Evolutionary conservation across 2,888 invertebrate genomes (phyloP).

Genomic region (Tipula unca): DNA sequence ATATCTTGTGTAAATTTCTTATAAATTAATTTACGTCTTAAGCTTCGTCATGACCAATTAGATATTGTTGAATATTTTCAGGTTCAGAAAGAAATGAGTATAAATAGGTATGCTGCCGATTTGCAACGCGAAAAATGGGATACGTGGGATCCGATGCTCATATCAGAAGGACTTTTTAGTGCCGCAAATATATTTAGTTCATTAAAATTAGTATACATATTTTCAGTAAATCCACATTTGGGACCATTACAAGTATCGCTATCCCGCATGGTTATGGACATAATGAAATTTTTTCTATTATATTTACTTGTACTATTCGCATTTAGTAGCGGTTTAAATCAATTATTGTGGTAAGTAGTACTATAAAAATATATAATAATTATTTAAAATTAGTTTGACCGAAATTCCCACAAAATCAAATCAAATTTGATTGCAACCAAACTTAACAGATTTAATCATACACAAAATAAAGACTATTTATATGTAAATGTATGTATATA

Average conservation of each 20-base stretch:
- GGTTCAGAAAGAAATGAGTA: slow-evolving; percentile 64
- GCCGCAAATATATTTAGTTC: slow-evolving; percentile 97
- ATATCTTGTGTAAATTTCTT: neutral
- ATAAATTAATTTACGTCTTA: neutral
- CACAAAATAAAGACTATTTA: neutral
- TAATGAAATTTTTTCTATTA: slow-evolving; percentile 92
- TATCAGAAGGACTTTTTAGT: slow-evolving; percentile 93
- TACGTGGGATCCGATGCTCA: slow-evolving; percentile 95
- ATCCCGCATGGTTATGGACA: slow-evolving; percentile 89
- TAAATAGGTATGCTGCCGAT: slow-evolving; percentile 49
- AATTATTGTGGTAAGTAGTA: slow-evolving; percentile 37
- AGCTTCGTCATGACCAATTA: neutral
- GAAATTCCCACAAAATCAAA: neutral
- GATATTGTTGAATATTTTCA: slow-evolving; percentile 32
- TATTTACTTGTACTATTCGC: slow-evolving; percentile 89
- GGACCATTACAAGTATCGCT: slow-evolving; percentile 94
- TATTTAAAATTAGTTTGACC: neutral
- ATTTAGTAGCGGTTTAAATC: slow-evolving; percentile 76
- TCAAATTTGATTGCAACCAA: neutral
- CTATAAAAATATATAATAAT: neutral
- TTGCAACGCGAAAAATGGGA: slow-evolving; percentile 88
- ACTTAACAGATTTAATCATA: neutral
- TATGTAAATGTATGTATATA: too few relatives aligned
- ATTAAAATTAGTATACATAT: slow-evolving; percentile 93
- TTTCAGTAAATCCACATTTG: slow-evolving; percentile 94